Conservation (phyloP, 2,888 invertebrate genomes). For the Ceraclea dissimilis region DNA sequence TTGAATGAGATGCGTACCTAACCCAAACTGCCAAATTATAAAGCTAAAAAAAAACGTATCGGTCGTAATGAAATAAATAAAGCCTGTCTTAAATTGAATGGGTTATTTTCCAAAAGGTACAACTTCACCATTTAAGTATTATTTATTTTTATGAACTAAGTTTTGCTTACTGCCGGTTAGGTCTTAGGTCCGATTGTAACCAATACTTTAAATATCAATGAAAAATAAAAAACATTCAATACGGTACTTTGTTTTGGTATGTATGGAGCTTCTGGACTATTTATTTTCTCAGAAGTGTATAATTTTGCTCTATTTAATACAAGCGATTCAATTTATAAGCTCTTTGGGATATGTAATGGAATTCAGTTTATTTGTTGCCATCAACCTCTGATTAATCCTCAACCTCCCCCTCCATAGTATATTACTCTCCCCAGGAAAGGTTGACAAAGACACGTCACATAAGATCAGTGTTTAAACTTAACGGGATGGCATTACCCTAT, state of each 20-base stretch:
- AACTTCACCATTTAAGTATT: too few relatives aligned
- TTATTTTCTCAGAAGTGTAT: too few relatives aligned
- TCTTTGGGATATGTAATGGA: slow-evolving; percentile 21
- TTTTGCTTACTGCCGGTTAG: too few relatives aligned
- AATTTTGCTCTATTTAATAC: too few relatives aligned
- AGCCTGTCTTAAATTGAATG: slow-evolving; percentile 16
- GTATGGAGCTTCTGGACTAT: too few relatives aligned
- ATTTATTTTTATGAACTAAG: too few relatives aligned
- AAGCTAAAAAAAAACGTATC: slow-evolving; percentile 5
- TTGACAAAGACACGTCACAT: slow-evolving; percentile 12
- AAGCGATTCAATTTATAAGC: slow-evolving; percentile 4
- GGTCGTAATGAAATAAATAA: slow-evolving; percentile 19
- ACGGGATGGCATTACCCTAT: background rate
- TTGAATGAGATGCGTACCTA: slow-evolving; percentile 9
- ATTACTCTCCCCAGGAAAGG: slow-evolving; percentile 7
- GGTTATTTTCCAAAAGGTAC: too few relatives aligned
- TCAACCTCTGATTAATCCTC: slow-evolving; percentile 24
- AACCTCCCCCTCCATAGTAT: slow-evolving; percentile 11
- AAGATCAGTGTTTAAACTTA: slow-evolving; percentile 8
- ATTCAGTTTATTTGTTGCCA: slow-evolving; percentile 22
- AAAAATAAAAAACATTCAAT: too few relatives aligned
- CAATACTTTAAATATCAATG: too few relatives aligned
- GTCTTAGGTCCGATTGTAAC: too few relatives aligned
- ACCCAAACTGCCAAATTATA: background rate
- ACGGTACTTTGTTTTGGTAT: too few relatives aligned